Percentiles rank a stretch among this genome's conserved stretches.
Conservation (phyloP, 2,797 vertebrate species). For the Kryptopterus vitreolus region DNA sequence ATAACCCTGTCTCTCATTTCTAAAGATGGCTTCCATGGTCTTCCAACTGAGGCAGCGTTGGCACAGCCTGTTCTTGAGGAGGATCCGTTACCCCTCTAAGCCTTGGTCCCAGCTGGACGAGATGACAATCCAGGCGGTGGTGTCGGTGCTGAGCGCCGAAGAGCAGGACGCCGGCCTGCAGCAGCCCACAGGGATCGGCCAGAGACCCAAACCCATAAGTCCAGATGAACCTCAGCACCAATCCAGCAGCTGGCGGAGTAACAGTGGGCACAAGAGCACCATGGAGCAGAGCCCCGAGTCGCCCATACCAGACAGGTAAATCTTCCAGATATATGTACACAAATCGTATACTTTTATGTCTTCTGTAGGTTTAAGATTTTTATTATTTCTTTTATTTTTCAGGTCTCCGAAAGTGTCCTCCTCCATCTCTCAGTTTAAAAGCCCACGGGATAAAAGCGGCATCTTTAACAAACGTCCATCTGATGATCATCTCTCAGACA, state of each 20-base stretch:
- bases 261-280: conserved; percentile 65
- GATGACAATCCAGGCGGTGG: conserved; percentile 77
- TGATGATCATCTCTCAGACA: conserved; percentile 72
- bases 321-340: background rate
- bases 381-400: background rate
- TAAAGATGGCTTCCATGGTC: conserved; percentile 80
- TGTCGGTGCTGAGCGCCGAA: conserved; percentile 82
- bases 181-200: conserved; percentile 93
- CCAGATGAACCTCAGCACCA: conserved; percentile 71
- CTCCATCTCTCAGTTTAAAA: conserved; percentile 64
- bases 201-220: conserved; percentile 82
- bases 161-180: conserved; percentile 84
- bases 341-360: background rate
- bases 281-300: conserved; percentile 66
- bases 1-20: background rate
- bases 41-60: conserved; percentile 89
- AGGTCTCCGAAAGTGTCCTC: conserved; percentile 67
- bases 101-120: conserved; percentile 86
- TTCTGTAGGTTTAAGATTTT: background rate
- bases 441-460: conserved; percentile 66
- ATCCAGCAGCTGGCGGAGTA: conserved; percentile 66
- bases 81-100: conserved; percentile 84
- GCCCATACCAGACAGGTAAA: conserved; percentile 71
- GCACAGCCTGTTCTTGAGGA: conserved; percentile 87
- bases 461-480: conserved; percentile 62